Evolutionary conservation across 1,140 invertebrate genomes (phyloP).

Genomic region (Pseudomyrmex gracilis): DNA sequence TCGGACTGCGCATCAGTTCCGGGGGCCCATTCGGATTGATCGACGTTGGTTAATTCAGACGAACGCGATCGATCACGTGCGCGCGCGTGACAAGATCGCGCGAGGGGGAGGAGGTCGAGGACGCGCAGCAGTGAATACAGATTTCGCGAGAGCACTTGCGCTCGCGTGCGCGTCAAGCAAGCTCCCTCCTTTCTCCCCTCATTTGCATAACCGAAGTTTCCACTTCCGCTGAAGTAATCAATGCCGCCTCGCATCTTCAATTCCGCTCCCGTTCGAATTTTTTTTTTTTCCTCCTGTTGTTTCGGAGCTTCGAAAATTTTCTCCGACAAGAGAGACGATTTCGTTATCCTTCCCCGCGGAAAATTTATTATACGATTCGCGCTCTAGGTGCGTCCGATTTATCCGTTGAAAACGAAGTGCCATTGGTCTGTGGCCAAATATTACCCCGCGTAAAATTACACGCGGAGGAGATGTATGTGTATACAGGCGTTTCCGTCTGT

Average conservation of each 20-base stretch:
- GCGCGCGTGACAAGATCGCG: conserved; percentile 50
- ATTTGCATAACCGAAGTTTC: conserved; percentile 60
- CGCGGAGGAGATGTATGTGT: too few relatives aligned
- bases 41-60: conserved; percentile 67
- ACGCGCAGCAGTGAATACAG: conserved; percentile 46
- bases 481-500: too few relatives aligned
- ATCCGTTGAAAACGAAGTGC: background rate
- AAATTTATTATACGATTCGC: conserved; percentile 6
- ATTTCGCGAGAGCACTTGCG: conserved; percentile 6
- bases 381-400: too few relatives aligned
- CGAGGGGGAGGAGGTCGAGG: background rate
- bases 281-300: background rate
- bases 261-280: conserved; percentile 25
- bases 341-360: conserved; percentile 1
- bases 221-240: conserved; percentile 52
- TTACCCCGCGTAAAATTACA: background rate
- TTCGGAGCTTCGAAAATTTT: conserved; percentile 18
- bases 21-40: conserved; percentile 52
- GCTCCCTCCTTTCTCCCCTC: too few relatives aligned
- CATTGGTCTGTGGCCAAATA: background rate
- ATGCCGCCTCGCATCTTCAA: conserved; percentile 49
- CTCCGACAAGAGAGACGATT: background rate
- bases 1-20: conserved; percentile 11
- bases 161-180: too few relatives aligned
- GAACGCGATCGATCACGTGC: conserved; percentile 51